Conservation (phyloP, 2,113 vertebrate genomes). For the Nyctereutes procyonoides region DNA sequence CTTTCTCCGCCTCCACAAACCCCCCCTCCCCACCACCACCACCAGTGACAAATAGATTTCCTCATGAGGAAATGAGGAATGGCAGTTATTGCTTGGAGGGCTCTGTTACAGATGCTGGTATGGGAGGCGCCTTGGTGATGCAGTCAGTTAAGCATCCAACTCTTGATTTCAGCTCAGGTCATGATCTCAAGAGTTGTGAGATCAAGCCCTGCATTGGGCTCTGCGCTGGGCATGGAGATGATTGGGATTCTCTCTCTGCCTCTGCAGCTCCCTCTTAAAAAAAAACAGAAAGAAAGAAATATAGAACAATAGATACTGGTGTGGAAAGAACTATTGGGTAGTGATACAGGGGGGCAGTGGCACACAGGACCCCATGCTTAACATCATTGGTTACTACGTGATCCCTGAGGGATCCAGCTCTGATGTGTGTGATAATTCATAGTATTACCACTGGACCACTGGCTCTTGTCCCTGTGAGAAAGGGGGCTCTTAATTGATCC, state of each 20-base stretch:
- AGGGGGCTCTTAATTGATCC: not conserved
- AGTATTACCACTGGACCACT: not conserved
- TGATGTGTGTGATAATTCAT: not conserved
- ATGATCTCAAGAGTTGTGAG: too few relatives aligned
- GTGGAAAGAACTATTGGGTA: not conserved
- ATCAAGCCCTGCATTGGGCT: too few relatives aligned
- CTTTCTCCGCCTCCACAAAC: not conserved
- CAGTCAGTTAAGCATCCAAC: too few relatives aligned
- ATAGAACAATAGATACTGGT: not conserved
- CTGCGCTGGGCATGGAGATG: not conserved
- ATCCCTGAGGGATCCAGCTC: not conserved
- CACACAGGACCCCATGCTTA: accelerated
- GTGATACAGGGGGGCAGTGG: not conserved
- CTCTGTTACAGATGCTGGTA: not conserved
- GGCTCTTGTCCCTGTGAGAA: not conserved
- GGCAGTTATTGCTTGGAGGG: not conserved
- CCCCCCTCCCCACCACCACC: too few relatives aligned
- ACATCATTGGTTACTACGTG: not conserved
- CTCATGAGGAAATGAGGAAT: not conserved
- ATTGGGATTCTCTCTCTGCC: not conserved
- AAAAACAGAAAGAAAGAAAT: not conserved
- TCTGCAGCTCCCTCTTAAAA: not conserved
- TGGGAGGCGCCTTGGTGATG: not conserved
- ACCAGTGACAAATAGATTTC: not conserved
- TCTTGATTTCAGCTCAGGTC: too few relatives aligned